Evolutionary conservation across 30 jellyfish, hydroid and myxozoan species (phyloP).

Genomic region (Aurelia sp.): DNA sequence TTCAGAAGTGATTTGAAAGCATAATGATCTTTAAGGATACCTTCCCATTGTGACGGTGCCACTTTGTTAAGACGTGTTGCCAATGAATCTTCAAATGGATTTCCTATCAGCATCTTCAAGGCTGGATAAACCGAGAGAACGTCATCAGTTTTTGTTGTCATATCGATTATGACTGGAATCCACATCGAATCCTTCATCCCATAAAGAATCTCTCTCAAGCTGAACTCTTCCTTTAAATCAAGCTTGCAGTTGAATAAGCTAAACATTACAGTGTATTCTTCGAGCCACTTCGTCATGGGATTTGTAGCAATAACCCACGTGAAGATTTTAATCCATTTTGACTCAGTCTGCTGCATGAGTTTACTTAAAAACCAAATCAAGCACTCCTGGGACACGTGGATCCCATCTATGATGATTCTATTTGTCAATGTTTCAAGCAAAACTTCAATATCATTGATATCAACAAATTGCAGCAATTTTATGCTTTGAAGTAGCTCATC

Average conservation of each 20-base stretch:
- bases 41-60: slow-evolving; percentile 19
- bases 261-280: neutral
- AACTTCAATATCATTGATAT: neutral
- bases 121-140: neutral
- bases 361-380: neutral
- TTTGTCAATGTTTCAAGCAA: neutral
- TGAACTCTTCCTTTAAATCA: neutral
- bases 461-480: neutral
- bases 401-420: neutral
- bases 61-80: neutral
- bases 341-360: neutral
- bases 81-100: neutral
- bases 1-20: neutral
- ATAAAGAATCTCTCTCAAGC: neutral
- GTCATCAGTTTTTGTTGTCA: neutral
- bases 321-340: slow-evolving; percentile 3
- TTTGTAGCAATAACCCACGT: neutral
- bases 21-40: neutral
- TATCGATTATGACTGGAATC: slow-evolving; percentile 1
- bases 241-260: neutral
- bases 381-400: neutral
- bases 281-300: slow-evolving; percentile 7
- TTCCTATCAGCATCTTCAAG: neutral
- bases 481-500: neutral
- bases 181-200: slow-evolving; percentile 1